A percentile compares a stretch with the other conserved stretches of the same genome.
phyloP scores from a whole-genome alignment of 2,797 vertebrate species.

The Leontopithecus rosalia region DNA sequence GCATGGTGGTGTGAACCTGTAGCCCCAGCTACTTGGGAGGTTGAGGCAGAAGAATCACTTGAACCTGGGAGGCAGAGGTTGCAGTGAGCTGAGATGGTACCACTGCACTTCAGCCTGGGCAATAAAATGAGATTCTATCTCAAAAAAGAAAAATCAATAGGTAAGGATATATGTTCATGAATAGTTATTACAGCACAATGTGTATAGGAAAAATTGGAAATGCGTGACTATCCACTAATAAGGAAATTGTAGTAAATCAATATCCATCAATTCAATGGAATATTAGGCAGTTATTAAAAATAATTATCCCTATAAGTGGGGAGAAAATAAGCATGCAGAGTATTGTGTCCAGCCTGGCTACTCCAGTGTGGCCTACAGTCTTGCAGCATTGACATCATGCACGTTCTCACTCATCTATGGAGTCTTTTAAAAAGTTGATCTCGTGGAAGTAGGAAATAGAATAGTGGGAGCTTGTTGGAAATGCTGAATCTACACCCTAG shows the following conservation, averaged over 20 bases:
- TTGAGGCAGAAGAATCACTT: too few relatives aligned
- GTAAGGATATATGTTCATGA: background rate
- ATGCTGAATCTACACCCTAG: background rate
- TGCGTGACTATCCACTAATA: background rate
- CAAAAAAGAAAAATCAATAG: background rate
- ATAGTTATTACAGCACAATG: background rate
- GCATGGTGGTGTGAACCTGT: too few relatives aligned
- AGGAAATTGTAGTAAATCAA: background rate
- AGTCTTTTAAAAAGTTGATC: background rate
- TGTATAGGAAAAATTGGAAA: background rate
- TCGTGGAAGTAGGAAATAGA: background rate
- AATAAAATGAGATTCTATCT: background rate
- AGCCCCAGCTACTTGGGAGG: too few relatives aligned
- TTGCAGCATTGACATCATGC: background rate
- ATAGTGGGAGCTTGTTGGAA: background rate
- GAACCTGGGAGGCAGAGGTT: too few relatives aligned
- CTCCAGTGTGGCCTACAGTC: background rate
- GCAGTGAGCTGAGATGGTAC: too few relatives aligned
- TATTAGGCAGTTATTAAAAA: background rate
- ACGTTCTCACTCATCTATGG: too few relatives aligned
- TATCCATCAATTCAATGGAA: background rate
- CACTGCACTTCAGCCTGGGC: too few relatives aligned
- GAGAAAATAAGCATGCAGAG: background rate
- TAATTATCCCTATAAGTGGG: background rate
- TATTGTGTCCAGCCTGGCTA: background rate